These are phyloP conservation scores for Delphinus delphis DNA, from an alignment of 2,113 vertebrate genomes.

Conservation along the genomic window DNA sequence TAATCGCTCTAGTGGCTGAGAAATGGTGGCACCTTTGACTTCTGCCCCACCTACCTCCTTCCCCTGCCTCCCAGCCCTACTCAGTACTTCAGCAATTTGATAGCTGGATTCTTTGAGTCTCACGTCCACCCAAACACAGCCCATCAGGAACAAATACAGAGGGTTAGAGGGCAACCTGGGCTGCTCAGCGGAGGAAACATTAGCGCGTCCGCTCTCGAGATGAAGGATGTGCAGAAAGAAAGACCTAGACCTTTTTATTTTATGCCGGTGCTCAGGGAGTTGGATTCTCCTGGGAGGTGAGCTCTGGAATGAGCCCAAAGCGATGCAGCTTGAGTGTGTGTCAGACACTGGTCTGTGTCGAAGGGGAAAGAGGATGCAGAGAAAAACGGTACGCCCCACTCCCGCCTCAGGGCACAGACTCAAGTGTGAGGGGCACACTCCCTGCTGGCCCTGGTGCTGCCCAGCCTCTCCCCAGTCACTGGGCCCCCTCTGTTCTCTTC, in stretches of 20 bases:
- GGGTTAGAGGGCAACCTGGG: not conserved
- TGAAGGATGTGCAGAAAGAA: not conserved
- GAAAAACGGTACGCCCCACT: not conserved
- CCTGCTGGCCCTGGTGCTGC: not conserved
- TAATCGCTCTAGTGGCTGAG: not conserved
- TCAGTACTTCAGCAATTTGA: not conserved
- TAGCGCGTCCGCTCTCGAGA: not conserved
- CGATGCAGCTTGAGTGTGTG: not conserved
- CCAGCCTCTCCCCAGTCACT: not conserved
- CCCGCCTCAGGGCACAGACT: not conserved
- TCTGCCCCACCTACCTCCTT: not conserved
- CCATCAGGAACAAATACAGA: not conserved
- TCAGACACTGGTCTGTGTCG: not conserved
- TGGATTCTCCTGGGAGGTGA: not conserved
- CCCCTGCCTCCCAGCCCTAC: not conserved
- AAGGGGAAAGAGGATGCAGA: not conserved
- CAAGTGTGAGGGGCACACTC: not conserved
- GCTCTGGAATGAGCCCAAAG: not conserved
- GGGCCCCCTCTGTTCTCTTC: not conserved
- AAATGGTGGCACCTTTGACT: not conserved
- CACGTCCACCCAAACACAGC: not conserved
- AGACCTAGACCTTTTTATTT: not conserved
- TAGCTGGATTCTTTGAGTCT: not conserved
- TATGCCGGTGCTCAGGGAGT: not conserved
- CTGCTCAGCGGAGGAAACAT: not conserved